These are phyloP conservation scores for Orycteropus afer DNA, from an alignment of 2,113 vertebrate species.

Conservation along the genomic window DNA sequence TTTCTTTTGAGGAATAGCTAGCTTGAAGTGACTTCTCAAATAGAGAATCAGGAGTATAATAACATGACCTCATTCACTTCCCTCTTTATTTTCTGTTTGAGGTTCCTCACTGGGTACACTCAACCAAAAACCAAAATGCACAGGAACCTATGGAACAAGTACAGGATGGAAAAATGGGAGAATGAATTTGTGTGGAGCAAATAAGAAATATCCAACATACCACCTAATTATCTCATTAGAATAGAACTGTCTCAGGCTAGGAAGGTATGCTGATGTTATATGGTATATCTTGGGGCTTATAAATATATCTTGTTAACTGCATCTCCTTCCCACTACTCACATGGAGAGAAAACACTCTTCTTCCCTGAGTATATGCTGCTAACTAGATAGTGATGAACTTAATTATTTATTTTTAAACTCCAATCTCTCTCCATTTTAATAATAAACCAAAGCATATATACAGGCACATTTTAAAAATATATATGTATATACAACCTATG, in stretches of 20 bases:
- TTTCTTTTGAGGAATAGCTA: neutral
- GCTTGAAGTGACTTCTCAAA: neutral
- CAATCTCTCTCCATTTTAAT: neutral
- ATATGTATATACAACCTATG: neutral
- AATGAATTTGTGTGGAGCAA: neutral
- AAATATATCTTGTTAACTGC: neutral
- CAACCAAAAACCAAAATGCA: neutral
- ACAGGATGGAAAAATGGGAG: neutral
- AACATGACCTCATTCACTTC: neutral
- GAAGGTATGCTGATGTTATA: neutral
- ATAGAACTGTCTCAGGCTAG: neutral
- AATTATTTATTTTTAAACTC: constrained; percentile 40
- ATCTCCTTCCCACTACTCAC: neutral
- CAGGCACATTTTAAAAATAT: neutral
- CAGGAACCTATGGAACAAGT: neutral
- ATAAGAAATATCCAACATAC: neutral
- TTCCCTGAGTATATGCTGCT: neutral
- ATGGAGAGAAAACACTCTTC: neutral
- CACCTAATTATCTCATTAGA: neutral
- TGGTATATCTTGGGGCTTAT: neutral
- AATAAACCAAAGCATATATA: neutral
- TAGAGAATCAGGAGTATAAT: neutral
- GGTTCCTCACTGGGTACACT: neutral
- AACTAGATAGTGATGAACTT: neutral
- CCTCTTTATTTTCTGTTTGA: neutral